A percentile compares a stretch with the other conserved stretches of the same genome.
Evolutionary conservation across 1,140 invertebrate species (phyloP).

Genomic region (Drosophila albomicans): DNA sequence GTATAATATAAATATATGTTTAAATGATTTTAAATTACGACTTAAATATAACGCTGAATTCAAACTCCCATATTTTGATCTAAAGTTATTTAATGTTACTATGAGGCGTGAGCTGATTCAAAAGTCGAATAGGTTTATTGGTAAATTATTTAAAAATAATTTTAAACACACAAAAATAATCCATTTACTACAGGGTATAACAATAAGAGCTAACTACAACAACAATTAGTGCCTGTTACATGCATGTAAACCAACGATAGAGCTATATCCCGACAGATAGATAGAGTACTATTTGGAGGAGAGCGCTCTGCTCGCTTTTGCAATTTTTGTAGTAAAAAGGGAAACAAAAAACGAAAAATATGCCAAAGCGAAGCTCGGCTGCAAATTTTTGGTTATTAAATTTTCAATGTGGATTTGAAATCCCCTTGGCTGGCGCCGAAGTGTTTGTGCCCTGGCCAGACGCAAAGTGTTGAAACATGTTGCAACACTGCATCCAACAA

Average conservation of each 20-base stretch:
- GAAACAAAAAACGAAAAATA: slow-evolving; percentile 20
- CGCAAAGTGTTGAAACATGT: slow-evolving; percentile 68
- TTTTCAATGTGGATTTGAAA: slow-evolving; percentile 70
- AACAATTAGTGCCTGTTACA: slow-evolving; percentile 20
- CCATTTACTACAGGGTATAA: slow-evolving; percentile 15
- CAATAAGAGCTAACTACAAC: slow-evolving; percentile 42
- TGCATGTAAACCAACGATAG: slow-evolving; percentile 1
- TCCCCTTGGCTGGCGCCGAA: slow-evolving; percentile 11
- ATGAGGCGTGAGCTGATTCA: too few species aligned
- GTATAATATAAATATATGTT: too few species aligned
- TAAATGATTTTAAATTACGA: too few species aligned
- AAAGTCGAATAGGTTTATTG: too few species aligned
- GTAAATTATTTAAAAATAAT: too few species aligned
- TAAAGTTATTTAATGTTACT: too few species aligned
- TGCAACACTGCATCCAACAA: slow-evolving; percentile 23
- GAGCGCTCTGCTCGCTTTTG: slow-evolving; percentile 35
- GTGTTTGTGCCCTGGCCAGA: slow-evolving; percentile 45
- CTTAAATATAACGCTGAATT: too few species aligned
- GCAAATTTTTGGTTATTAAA: slow-evolving; percentile 77
- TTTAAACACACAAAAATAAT: background rate
- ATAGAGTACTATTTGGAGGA: background rate
- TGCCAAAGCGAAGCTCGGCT: slow-evolving; percentile 28
- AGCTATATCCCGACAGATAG: background rate
- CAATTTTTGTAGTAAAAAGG: slow-evolving; percentile 23
- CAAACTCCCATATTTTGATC: too few species aligned